Evolutionary conservation across 2,888 invertebrate species (phyloP).

Genomic region (Steinernema carpocapsae): DNA sequence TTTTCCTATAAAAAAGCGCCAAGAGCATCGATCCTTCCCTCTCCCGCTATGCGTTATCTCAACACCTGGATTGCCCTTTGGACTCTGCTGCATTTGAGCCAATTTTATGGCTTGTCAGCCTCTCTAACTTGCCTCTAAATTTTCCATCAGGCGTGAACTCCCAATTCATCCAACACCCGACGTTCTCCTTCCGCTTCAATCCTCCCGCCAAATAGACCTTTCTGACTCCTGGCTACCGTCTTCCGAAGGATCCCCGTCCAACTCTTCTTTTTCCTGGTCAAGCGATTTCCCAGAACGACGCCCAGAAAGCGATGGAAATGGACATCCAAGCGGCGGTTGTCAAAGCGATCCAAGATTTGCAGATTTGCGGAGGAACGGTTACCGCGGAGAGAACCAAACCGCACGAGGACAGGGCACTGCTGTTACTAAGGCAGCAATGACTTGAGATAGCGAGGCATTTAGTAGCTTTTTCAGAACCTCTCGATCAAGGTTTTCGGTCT

Average conservation of each 20-base stretch:
- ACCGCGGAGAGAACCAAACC: neutral
- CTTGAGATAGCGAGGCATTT: neutral
- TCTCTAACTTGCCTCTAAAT: too few relatives aligned
- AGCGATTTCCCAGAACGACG: conserved; percentile 21
- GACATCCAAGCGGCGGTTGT: conserved; percentile 18
- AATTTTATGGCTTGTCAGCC: neutral
- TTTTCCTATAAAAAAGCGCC: neutral
- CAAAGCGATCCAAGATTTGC: neutral
- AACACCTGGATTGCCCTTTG: conserved; percentile 14
- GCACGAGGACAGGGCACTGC: conserved; percentile 13
- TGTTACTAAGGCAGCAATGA: neutral
- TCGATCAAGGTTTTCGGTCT: neutral
- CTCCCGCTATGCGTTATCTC: conserved; percentile 13
- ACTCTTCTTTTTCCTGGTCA: conserved; percentile 33
- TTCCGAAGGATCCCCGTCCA: neutral
- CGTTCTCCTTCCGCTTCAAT: conserved; percentile 36
- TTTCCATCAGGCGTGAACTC: neutral
- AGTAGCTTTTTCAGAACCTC: neutral
- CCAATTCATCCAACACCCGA: conserved; percentile 35
- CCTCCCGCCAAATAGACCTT: conserved; percentile 36
- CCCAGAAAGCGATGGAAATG: conserved; percentile 24
- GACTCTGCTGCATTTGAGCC: neutral
- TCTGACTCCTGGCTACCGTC: neutral
- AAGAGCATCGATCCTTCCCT: neutral
- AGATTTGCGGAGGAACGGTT: conserved; percentile 8